phyloP scores from a whole-genome alignment of 2,888 invertebrate species.

The Sminthurides aquaticus region DNA sequence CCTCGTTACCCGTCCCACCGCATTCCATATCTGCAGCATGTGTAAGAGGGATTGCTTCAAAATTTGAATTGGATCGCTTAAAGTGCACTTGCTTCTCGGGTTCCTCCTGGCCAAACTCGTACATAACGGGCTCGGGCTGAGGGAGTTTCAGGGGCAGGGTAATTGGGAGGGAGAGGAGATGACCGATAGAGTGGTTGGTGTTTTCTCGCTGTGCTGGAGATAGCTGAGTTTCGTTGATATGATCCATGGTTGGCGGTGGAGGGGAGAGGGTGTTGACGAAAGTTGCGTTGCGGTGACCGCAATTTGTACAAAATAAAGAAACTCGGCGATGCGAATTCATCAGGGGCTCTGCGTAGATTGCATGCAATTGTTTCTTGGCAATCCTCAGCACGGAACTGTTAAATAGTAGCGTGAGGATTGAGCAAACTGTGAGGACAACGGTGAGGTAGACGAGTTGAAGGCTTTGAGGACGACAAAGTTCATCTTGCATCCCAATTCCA shows the following conservation, averaged over 20 bases:
- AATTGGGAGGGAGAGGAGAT: neutral
- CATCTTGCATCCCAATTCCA: conserved; percentile 34
- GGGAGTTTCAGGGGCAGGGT: neutral
- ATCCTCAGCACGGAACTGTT: conserved; percentile 42
- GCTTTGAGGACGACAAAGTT: conserved; percentile 37
- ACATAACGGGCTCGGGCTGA: neutral
- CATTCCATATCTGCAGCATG: neutral
- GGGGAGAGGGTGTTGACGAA: conserved; percentile 37
- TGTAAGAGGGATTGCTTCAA: neutral
- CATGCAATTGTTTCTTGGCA: conserved; percentile 42
- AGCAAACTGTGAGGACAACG: conserved; percentile 41
- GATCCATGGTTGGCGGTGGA: neutral
- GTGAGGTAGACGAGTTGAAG: conserved; percentile 42
- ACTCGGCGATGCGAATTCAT: conserved; percentile 33
- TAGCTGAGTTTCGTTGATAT: neutral
- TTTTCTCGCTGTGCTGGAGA: neutral
- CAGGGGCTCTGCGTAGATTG: conserved; percentile 40
- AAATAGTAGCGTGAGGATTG: conserved; percentile 42
- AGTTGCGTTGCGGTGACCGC: conserved; percentile 42
- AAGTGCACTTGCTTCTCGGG: neutral
- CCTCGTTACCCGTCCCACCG: neutral
- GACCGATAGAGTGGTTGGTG: neutral
- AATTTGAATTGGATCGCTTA: neutral
- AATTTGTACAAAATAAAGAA: conserved; percentile 42
- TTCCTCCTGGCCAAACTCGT: neutral